Conservation (phyloP, 2,113 vertebrate species). For the Trichomycterus rosablanca region DNA sequence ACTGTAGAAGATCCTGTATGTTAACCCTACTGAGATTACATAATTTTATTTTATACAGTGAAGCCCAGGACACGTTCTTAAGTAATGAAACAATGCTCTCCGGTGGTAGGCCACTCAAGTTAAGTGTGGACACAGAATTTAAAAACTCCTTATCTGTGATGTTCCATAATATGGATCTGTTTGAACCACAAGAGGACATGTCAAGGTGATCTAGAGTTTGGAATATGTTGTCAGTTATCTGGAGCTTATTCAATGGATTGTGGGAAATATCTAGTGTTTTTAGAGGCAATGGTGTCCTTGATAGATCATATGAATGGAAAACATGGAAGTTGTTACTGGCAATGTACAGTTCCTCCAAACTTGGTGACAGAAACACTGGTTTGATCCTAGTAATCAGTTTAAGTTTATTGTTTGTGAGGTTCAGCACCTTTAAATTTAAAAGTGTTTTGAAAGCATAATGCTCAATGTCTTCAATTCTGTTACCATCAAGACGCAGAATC, state of each 20-base stretch:
- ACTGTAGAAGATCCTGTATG: constrained; percentile 48
- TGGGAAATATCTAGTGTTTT: constrained; percentile 20
- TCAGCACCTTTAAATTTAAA: constrained; percentile 29
- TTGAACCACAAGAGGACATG: constrained; percentile 37
- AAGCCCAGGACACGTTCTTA: constrained; percentile 50
- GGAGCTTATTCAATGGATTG: constrained; percentile 46
- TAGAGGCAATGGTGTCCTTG: constrained; percentile 20
- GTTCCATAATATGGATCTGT: constrained; percentile 43
- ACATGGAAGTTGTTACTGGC: constrained; percentile 19
- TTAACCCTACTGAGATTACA: constrained; percentile 44
- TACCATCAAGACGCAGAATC: constrained; percentile 30
- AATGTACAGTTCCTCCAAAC: constrained; percentile 29
- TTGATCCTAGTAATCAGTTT: constrained; percentile 4
- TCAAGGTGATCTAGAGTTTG: constrained; percentile 53
- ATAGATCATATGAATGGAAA: constrained; percentile 32
- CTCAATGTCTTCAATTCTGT: constrained; percentile 24
- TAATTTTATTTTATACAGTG: constrained; percentile 52
- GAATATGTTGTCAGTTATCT: constrained; percentile 55
- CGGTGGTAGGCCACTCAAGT: constrained; percentile 49
- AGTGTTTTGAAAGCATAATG: constrained; percentile 20
- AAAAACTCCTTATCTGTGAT: constrained; percentile 52
- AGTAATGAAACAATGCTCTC: constrained; percentile 40
- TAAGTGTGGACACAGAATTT: constrained; percentile 50
- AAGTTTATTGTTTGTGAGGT: constrained; percentile 35
- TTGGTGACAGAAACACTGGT: constrained; percentile 5